Evolutionary conservation across 2,113 vertebrate genomes (phyloP).

Genomic region (Cyanoderma ruficeps): DNA sequence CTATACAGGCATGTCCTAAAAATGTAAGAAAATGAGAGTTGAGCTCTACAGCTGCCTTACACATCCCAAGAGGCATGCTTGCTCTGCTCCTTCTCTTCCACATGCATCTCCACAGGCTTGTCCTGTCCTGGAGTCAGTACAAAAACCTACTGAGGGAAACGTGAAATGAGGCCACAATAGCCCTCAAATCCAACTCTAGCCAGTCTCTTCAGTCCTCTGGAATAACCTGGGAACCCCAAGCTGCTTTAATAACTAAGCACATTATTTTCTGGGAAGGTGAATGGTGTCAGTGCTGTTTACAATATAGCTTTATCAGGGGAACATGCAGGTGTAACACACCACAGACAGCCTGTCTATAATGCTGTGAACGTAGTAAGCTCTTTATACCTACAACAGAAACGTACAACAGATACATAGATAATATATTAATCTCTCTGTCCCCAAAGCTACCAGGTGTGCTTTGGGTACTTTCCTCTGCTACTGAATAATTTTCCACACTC

Average conservation of each 20-base stretch:
- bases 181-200: background rate
- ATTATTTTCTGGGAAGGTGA: background rate
- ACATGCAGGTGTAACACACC: background rate
- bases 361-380: background rate
- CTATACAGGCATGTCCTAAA: background rate
- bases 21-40: background rate
- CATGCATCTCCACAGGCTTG: background rate
- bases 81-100: background rate
- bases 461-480: background rate
- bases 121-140: background rate
- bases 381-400: background rate
- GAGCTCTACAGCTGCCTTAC: background rate
- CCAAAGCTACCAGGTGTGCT: background rate
- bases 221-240: background rate
- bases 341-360: background rate
- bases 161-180: background rate
- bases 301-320: background rate
- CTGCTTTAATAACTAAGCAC: background rate
- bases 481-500: background rate
- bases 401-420: background rate
- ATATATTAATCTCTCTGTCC: background rate
- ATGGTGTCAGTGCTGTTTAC: background rate
- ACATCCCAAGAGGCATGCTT: background rate
- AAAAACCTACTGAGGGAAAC: background rate
- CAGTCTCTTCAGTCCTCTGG: background rate